Percentiles rank a stretch among this genome's conserved stretches.
Conservation (phyloP, 2,797 vertebrate genomes). For the Momotus momota region DNA sequence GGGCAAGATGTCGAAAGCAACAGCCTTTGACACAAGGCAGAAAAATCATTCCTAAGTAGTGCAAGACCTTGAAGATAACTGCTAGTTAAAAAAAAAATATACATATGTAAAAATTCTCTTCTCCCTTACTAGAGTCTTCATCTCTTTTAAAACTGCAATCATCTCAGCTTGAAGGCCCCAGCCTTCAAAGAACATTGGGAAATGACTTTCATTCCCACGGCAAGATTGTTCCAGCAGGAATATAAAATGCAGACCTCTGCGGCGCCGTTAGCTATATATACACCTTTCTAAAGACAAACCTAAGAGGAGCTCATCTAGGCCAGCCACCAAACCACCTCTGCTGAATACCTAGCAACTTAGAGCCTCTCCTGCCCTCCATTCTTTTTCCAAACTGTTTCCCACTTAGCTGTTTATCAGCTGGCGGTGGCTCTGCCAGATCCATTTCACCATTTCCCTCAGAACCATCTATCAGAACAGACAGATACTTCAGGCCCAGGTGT, state of each 20-base stretch:
- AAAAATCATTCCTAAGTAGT: neutral
- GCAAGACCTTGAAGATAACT: neutral
- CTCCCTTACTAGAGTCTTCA: neutral
- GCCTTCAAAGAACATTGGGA: neutral
- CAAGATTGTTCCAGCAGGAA: neutral
- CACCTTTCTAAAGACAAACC: neutral
- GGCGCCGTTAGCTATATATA: neutral
- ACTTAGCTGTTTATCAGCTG: neutral
- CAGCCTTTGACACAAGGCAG: slow-evolving; percentile 36
- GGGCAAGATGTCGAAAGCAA: slow-evolving; percentile 46
- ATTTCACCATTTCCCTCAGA: neutral
- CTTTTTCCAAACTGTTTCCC: neutral
- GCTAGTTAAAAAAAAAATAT: neutral
- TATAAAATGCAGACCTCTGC: neutral
- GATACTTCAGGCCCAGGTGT: neutral
- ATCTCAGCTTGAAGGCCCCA: neutral
- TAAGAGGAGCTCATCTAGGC: neutral
- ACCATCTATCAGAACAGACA: neutral
- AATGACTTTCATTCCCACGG: neutral
- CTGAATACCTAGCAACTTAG: neutral
- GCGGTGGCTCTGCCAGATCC: neutral
- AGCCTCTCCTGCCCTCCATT: neutral
- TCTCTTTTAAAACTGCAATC: neutral
- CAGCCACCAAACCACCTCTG: neutral
- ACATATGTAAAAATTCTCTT: neutral